Conservation (phyloP, 2,113 vertebrate species). For the Dicrurus megarhynchus region DNA sequence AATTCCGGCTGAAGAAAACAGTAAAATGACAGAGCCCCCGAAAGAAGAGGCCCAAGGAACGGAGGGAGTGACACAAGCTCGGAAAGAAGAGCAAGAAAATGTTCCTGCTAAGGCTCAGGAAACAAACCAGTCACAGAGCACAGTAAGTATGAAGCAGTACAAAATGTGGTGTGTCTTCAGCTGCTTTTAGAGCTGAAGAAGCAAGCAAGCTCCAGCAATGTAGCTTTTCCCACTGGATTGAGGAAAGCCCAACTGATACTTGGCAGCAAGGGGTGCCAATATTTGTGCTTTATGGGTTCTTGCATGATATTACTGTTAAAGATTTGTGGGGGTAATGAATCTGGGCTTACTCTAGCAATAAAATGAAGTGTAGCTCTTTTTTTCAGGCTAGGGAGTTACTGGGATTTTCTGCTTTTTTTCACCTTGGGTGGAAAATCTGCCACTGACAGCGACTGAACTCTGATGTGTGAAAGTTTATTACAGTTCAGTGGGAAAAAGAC, state of each 20-base stretch:
- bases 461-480: neutral
- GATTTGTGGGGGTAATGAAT: neutral
- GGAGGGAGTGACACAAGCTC: neutral
- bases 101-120: neutral
- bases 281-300: neutral
- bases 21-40: neutral
- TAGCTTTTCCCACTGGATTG: neutral
- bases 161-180: neutral
- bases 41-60: neutral
- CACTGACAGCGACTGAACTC: neutral
- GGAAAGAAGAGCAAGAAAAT: neutral
- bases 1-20: neutral
- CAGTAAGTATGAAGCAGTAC: slow-evolving; percentile 43
- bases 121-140: neutral
- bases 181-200: neutral
- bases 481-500: neutral
- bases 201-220: neutral
- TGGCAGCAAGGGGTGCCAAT: neutral
- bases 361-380: neutral
- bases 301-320: neutral
- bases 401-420: neutral
- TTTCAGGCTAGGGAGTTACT: neutral
- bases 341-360: neutral
- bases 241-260: neutral
- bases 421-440: neutral